phyloP scores from a whole-genome alignment of 2,113 vertebrate species.

The Gobiocypris rarus region DNA sequence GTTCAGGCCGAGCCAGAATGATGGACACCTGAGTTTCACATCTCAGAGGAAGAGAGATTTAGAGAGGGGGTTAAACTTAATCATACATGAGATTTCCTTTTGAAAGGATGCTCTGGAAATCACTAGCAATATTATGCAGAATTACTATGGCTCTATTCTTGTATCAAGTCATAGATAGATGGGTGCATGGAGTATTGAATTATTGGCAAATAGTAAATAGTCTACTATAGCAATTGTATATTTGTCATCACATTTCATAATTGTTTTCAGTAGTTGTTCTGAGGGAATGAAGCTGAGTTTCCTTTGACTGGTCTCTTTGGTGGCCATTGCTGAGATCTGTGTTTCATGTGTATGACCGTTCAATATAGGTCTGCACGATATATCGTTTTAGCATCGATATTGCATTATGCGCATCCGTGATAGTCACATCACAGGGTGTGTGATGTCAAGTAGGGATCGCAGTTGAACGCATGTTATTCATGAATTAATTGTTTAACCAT shows the following conservation, averaged over 20 bases:
- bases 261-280: not conserved
- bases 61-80: not conserved
- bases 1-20: conserved; percentile 16
- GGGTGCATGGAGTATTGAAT: not conserved
- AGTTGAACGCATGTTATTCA: too few species aligned
- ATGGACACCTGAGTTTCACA: conserved; percentile 13
- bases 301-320: not conserved
- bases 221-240: not conserved
- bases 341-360: conserved; percentile 21
- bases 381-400: too few species aligned
- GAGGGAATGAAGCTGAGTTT: too few species aligned
- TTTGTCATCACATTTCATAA: not conserved
- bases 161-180: not conserved
- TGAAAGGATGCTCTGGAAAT: not conserved
- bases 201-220: too few species aligned
- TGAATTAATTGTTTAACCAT: too few species aligned
- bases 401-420: too few species aligned
- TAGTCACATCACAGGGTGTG: too few species aligned
- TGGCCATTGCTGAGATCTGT: not conserved
- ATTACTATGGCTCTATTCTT: not conserved
- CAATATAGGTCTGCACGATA: not conserved
- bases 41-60: not conserved
- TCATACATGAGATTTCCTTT: not conserved
- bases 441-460: too few species aligned
- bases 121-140: not conserved